phyloP scores from a whole-genome alignment of 2,888 invertebrate genomes.

The Drosophila sordidapex region DNA sequence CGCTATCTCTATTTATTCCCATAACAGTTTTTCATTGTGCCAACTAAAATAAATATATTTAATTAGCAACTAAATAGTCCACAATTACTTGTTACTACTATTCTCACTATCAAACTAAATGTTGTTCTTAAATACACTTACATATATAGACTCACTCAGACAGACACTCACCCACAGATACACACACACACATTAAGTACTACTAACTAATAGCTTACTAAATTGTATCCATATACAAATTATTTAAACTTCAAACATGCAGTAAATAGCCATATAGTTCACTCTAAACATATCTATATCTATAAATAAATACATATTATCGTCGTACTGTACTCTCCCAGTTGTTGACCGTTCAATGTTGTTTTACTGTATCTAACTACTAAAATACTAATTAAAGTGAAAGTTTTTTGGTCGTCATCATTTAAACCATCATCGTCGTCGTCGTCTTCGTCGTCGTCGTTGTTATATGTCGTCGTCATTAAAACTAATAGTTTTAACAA shows the following conservation, averaged over 20 bases:
- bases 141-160: slow-evolving; percentile 12
- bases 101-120: slow-evolving; percentile 54
- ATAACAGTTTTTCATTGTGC: slow-evolving; percentile 39
- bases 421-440: slow-evolving; percentile 23
- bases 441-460: slow-evolving; percentile 38
- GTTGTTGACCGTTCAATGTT: slow-evolving; percentile 69
- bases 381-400: slow-evolving; percentile 28
- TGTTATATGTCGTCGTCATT: slow-evolving; percentile 20
- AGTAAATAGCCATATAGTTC: slow-evolving; percentile 24
- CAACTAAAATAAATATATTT: slow-evolving; percentile 30
- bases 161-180: slow-evolving; percentile 8
- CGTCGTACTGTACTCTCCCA: slow-evolving; percentile 54
- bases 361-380: slow-evolving; percentile 52
- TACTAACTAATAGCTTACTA: slow-evolving; percentile 14
- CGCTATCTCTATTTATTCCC: neutral
- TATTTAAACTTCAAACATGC: slow-evolving; percentile 2
- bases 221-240: slow-evolving; percentile 15
- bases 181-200: slow-evolving; percentile 15
- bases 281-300: slow-evolving; percentile 11
- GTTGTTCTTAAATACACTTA: slow-evolving; percentile 49
- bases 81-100: slow-evolving; percentile 48
- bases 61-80: slow-evolving; percentile 28
- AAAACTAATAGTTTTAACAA: slow-evolving; percentile 9
- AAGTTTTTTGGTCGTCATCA: slow-evolving; percentile 45
- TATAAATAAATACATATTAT: slow-evolving; percentile 15